Evolutionary conservation across 2,888 invertebrate genomes (phyloP).

Genomic region (Spatulosminthurus flaviceps): DNA sequence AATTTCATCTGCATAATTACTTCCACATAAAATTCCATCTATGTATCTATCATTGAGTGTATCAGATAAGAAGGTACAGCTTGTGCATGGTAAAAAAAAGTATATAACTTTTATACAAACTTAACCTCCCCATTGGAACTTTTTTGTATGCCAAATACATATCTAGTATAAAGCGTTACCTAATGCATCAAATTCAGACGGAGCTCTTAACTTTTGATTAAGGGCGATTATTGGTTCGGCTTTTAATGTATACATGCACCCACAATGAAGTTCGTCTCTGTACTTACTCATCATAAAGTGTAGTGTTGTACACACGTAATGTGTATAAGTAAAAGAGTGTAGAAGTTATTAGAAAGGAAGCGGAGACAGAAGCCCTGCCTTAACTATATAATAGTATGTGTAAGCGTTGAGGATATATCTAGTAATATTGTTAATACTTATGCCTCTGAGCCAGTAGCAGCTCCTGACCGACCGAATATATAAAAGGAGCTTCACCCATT

Average conservation of each 20-base stretch:
- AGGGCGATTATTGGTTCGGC: not conserved
- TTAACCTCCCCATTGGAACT: too few relatives aligned
- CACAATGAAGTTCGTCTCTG: too few relatives aligned
- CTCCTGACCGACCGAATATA: constrained; percentile 24
- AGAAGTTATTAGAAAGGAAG: not conserved
- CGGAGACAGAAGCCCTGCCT: not conserved
- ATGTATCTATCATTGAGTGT: too few relatives aligned
- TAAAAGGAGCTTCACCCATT: constrained; percentile 26
- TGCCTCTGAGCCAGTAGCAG: not conserved
- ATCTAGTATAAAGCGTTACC: not conserved
- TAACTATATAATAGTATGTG: too few relatives aligned
- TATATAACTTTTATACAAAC: too few relatives aligned
- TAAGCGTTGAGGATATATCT: not conserved
- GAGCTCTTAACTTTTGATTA: constrained; percentile 9
- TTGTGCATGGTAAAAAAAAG: too few relatives aligned
- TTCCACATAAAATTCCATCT: too few relatives aligned
- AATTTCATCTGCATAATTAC: not conserved
- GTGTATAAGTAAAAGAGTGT: not conserved
- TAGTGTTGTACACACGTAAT: too few relatives aligned
- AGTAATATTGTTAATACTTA: constrained; percentile 9
- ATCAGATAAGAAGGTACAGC: too few relatives aligned
- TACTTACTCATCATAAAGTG: too few relatives aligned
- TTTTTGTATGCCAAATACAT: not conserved
- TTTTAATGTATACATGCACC: not conserved
- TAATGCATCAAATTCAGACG: not conserved